A percentile compares a stretch with the other conserved stretches of the same genome.
phyloP scores from a whole-genome alignment of 2,888 invertebrate species.

The Stictocephala bisonia region DNA sequence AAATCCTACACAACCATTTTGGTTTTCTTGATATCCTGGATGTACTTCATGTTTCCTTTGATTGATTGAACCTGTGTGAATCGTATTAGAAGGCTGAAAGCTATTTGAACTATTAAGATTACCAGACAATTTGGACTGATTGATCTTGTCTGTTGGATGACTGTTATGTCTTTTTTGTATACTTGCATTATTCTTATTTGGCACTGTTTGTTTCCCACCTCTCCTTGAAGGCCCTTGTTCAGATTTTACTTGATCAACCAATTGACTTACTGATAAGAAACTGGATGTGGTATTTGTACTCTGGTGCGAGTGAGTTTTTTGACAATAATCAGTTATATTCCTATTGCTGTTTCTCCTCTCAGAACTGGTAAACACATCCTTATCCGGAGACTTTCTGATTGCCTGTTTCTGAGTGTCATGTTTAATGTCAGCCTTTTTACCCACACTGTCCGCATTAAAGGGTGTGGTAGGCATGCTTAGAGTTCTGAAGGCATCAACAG shows the following conservation, averaged over 20 bases:
- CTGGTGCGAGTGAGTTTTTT: slow-evolving; percentile 40
- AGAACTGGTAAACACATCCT: slow-evolving; percentile 24
- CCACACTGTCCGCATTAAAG: slow-evolving; percentile 1
- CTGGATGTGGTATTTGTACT: slow-evolving; percentile 38
- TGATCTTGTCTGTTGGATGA: neutral
- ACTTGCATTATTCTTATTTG: slow-evolving; percentile 4
- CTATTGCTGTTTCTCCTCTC: slow-evolving; percentile 30
- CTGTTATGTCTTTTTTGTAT: slow-evolving; percentile 31
- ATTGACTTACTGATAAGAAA: slow-evolving; percentile 73
- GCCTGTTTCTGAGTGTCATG: slow-evolving; percentile 10
- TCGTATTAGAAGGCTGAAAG: slow-evolving; percentile 4
- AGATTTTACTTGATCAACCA: slow-evolving; percentile 65
- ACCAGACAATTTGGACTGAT: neutral
- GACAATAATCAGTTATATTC: slow-evolving; percentile 15
- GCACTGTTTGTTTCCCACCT: slow-evolving; percentile 12
- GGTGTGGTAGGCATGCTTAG: slow-evolving; percentile 21
- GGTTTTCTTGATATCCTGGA: slow-evolving; percentile 6
- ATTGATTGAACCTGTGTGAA: neutral
- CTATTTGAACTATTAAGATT: neutral
- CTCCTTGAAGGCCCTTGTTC: slow-evolving; percentile 53
- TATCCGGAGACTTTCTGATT: slow-evolving; percentile 22
- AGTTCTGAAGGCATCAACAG: slow-evolving; percentile 50
- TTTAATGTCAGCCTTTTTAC: slow-evolving; percentile 13
- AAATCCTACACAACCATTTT: slow-evolving; percentile 18
- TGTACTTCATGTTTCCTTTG: slow-evolving; percentile 10